A percentile compares a stretch with the other conserved stretches of the same genome.
Evolutionary conservation across 2,113 vertebrate species (phyloP).

Genomic region (Hippocampus comes): DNA sequence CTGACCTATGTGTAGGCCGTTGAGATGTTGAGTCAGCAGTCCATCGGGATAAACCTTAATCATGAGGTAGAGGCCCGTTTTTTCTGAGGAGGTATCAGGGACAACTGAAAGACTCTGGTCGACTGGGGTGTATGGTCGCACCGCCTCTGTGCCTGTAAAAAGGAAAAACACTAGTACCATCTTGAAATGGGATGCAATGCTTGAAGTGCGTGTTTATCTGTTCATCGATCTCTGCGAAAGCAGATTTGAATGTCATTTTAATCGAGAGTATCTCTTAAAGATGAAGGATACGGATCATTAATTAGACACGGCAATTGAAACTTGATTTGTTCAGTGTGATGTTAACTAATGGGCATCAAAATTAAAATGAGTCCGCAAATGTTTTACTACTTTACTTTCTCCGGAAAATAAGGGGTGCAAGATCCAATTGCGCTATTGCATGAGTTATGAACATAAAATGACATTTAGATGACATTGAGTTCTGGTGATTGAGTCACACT

Average conservation of each 20-base stretch:
- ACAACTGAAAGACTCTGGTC: slow-evolving; percentile 70
- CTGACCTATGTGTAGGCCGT: slow-evolving; percentile 80
- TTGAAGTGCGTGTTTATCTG: not conserved
- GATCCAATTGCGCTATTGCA: too few species aligned
- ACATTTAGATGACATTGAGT: too few species aligned
- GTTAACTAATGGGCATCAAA: too few species aligned
- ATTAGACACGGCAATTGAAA: too few species aligned
- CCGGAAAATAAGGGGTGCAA: too few species aligned
- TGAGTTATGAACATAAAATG: too few species aligned
- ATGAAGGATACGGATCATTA: too few species aligned
- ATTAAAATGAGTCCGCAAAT: too few species aligned
- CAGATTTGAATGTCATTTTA: not conserved
- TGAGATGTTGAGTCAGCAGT: slow-evolving; percentile 80
- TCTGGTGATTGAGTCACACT: too few species aligned
- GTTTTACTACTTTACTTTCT: too few species aligned
- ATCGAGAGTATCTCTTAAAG: too few species aligned
- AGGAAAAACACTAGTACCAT: not conserved
- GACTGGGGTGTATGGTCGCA: slow-evolving; percentile 91
- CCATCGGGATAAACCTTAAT: slow-evolving; percentile 90
- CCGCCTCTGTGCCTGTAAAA: slow-evolving; percentile 79
- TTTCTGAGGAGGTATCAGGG: slow-evolving; percentile 25
- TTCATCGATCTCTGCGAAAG: not conserved
- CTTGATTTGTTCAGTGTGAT: too few species aligned
- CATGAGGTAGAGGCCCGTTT: slow-evolving; percentile 82
- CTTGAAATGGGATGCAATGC: not conserved